Base-by-base conservation (phyloP, 2,113 vertebrate species). In the Setophaga petechia region DNA sequence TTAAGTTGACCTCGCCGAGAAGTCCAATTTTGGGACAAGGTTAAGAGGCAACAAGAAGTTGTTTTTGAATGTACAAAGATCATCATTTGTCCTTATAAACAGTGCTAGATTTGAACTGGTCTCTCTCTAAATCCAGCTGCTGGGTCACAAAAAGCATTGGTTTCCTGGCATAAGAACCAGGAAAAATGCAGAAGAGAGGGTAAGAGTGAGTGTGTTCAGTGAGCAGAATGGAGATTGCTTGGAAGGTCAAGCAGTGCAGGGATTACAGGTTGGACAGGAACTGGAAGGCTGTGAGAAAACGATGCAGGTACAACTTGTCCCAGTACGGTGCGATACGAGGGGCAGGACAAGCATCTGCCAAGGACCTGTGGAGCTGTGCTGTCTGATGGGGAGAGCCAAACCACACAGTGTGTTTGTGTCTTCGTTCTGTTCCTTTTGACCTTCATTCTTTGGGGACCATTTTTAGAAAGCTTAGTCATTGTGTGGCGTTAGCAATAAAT, bases 381-480 rank as follows among this genome's bases (percentile, higher is more conserved):
- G 39, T 47, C 24, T 57, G 55, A 80, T 57, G 67, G 79, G 44
- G 37, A 54, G 58, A 83, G 43, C 30, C 75, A 66, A 94, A 63
- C 8, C 18, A 7, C 37, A 4, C 1, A 2, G 7, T 15, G 8
- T 88, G 51, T 88, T 68, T 86, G 23, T 66, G 47, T 73, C 16
- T 39, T 67, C 12, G 5, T 74, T 35, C 68, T 71, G 24, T 90
- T 89, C 61, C 86, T 87, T 91, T 92, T 94, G 80, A 87, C 73
- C 80, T 84, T 78, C 41, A 57, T 79, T 76, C 87, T 91, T 78
- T 59, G 3, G 3, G 89, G 44, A 57, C 52, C 35, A 28, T 89
- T 96, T 93, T 94, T 91, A 89, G 95, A 93, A 95, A 72, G 41
- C 47, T 96, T 92, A 92, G 57, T 96, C 83, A 81, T 4, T 51